Base-by-base conservation (phyloP, 2,797 vertebrate genomes). In the Coccyzus lansbergi region DNA sequence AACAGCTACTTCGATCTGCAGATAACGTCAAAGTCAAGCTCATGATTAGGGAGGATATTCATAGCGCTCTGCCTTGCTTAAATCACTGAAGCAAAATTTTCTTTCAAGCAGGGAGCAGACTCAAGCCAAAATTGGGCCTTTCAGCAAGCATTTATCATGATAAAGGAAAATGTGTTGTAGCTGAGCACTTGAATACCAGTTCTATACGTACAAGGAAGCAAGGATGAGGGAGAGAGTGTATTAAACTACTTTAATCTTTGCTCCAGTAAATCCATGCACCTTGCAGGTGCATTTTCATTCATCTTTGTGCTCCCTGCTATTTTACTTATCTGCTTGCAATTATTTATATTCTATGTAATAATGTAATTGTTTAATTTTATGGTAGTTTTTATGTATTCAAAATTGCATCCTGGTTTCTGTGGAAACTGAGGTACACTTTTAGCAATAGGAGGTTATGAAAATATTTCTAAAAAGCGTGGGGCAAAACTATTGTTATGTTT, bases 351-450 rank as follows among this genome's bases (percentile, higher is more conserved):
- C 4, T 65, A 36, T 87, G 10, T 78, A 64, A 51, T 85, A 58
- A 56, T 22, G 19, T 79, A 76, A 71, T 85, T 86, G n/a, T 91
- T 93, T 92, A 62, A 74, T 92, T 85, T 83, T 69, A 14, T 55
- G 25, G 28, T 59, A 42, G 55, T 52, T 11, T 79, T 79, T 55
- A 33, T 81, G 34, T 70, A 46, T 83, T 69, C 55, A 21, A 31
- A 77, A 60, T 74, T 59, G 28, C 40, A n/a, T n/a, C 94, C n/a
- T 20, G 12, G 20, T 88, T 91, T 93, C 70, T 74, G 67, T 2
- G 38, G 78, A 67, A 76, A 29, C 44, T 69, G 49, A 7, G 38
- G 38, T 69, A 29, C 22, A 16, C 46, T 80, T 28, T 2, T 58
- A 91, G 25, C 59, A 74, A 59, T 18, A 46, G 25, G 44, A 12